A percentile compares a stretch with the other conserved stretches of the same genome.
phyloP scores from a whole-genome alignment of 1,140 invertebrate genomes.

The Drosophila carrolli region DNA sequence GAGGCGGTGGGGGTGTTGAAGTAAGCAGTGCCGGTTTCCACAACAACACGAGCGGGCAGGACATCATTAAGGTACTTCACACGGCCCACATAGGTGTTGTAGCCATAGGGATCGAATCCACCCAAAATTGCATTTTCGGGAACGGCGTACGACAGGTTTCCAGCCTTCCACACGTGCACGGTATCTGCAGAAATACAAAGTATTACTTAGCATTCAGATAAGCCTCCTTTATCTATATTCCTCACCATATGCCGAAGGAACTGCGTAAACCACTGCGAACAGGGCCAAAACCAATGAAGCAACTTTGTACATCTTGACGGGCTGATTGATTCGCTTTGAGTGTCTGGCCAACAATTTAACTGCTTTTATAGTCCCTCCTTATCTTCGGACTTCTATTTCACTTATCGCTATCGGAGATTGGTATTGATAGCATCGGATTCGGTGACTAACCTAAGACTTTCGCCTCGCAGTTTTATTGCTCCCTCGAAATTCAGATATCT shows the following conservation, averaged over 20 bases:
- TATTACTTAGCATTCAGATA: not conserved
- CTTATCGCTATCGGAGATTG: constrained; percentile 34
- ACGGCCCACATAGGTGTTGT: constrained; percentile 48
- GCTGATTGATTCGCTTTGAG: constrained; percentile 9
- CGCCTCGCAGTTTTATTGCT: constrained; percentile 27
- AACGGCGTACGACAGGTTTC: constrained; percentile 41
- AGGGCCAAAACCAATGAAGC: constrained; percentile 34
- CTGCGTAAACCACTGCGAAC: constrained; percentile 26
- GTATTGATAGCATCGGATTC: constrained; percentile 32
- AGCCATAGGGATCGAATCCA: constrained; percentile 50
- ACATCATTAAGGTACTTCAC: constrained; percentile 12
- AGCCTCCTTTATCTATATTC: not conserved
- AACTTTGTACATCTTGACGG: constrained; percentile 34
- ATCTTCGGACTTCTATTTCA: constrained; percentile 18
- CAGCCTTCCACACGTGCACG: constrained; percentile 37
- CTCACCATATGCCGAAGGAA: constrained; percentile 23
- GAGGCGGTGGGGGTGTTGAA: constrained; percentile 22
- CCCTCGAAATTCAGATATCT: not conserved
- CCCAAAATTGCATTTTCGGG: constrained; percentile 37
- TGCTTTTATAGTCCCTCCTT: constrained; percentile 42
- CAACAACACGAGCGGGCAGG: constrained; percentile 45
- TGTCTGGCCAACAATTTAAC: not conserved
- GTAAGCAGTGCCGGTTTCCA: constrained; percentile 41
- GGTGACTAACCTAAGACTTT: constrained; percentile 28
- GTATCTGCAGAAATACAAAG: constrained; percentile 18